A percentile compares a stretch with the other conserved stretches of the same genome.
Conservation (phyloP, 1,140 invertebrate species). For the Brachionus rotundiformis region DNA sequence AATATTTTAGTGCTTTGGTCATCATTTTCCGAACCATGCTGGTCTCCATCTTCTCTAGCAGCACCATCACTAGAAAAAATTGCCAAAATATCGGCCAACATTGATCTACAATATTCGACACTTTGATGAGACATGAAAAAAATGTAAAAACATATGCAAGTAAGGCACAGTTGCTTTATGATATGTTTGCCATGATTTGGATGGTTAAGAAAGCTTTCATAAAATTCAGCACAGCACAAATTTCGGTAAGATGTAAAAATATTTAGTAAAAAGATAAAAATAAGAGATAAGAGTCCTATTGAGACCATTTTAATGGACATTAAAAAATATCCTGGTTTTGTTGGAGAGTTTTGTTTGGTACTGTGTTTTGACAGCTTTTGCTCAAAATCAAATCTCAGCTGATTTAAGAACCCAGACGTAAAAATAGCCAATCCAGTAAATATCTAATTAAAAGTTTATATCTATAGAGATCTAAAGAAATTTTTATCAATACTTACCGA, state of each 20-base stretch:
- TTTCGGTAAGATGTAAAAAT: background rate
- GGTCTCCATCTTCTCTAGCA: background rate
- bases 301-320: background rate
- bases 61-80: background rate
- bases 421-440: background rate
- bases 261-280: background rate
- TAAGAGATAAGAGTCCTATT: background rate
- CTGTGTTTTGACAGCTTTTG: background rate
- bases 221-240: conserved; percentile 7
- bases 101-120: background rate
- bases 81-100: background rate
- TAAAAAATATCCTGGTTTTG: background rate
- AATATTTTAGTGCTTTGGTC: background rate
- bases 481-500: background rate
- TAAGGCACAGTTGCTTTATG: background rate
- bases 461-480: background rate
- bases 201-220: conserved; percentile 16
- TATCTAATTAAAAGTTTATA: background rate
- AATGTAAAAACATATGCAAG: conserved; percentile 12
- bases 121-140: background rate
- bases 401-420: background rate
- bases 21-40: background rate
- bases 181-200: conserved; percentile 9
- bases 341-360: background rate
- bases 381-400: background rate